Evolutionary conservation across 1,140 invertebrate species (phyloP).

Genomic region (Drosophila ananassae): DNA sequence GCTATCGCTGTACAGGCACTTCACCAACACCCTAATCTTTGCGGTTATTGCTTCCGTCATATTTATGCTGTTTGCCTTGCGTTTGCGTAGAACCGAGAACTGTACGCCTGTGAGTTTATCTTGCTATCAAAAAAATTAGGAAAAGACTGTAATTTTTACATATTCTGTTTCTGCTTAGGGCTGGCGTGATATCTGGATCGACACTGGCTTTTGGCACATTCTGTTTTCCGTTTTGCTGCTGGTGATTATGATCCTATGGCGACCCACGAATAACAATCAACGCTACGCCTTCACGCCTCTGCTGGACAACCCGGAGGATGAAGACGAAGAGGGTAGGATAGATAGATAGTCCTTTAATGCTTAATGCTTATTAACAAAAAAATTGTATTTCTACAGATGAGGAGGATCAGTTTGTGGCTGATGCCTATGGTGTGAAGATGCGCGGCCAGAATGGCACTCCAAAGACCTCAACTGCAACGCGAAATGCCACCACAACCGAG

Average conservation of each 20-base stretch:
- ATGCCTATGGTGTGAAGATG: constrained; percentile 93
- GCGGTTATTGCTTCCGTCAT: constrained; percentile 94
- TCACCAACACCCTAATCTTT: constrained; percentile 96
- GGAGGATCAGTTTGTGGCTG: constrained; percentile 92
- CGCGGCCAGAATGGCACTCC: constrained; percentile 84
- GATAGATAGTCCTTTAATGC: rapidly evolving
- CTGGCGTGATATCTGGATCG: constrained; percentile 96
- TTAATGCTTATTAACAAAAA: too few species aligned
- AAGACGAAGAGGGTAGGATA: constrained; percentile 87
- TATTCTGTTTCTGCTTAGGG: constrained; percentile 85
- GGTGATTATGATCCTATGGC: constrained; percentile 97
- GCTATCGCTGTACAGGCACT: constrained; percentile 94
- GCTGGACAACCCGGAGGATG: constrained; percentile 93
- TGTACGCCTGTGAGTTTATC: constrained; percentile 89
- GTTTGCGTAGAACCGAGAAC: constrained; percentile 88
- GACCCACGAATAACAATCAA: constrained; percentile 97
- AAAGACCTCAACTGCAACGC: constrained; percentile 55
- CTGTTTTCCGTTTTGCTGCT: constrained; percentile 94
- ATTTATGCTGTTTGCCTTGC: constrained; percentile 96
- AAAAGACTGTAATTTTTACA: not conserved
- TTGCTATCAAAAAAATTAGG: too few species aligned
- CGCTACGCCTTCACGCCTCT: constrained; percentile 97
- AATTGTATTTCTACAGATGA: constrained; percentile 84
- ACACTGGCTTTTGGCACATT: constrained; percentile 97
- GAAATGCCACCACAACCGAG: constrained; percentile 84